Evolutionary conservation across 2,113 vertebrate species (phyloP).

Genomic region (Martes martes): DNA sequence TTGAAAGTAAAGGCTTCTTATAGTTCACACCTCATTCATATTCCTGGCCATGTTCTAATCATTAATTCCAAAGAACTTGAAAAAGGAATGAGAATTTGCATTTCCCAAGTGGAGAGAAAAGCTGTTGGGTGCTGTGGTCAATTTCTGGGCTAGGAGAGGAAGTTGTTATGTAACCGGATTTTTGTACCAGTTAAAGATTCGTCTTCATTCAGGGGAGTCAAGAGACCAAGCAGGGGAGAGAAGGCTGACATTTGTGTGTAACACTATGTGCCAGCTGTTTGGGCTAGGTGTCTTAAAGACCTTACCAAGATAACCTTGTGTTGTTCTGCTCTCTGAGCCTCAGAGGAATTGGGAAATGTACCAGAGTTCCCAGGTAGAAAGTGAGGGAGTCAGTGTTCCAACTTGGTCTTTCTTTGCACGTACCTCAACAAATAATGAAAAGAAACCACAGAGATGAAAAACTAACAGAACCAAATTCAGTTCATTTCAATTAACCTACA

Average conservation of each 20-base stretch:
- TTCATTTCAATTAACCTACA: background rate
- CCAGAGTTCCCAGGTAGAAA: background rate
- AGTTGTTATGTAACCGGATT: background rate
- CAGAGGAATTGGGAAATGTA: background rate
- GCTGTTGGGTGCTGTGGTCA: accelerated
- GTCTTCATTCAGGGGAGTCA: background rate
- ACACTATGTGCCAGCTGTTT: background rate
- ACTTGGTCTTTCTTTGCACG: background rate
- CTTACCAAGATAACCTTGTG: background rate
- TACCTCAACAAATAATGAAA: background rate
- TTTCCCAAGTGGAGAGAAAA: background rate
- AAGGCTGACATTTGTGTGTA: background rate
- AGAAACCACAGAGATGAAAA: background rate
- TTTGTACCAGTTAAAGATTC: background rate
- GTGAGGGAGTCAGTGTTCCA: background rate
- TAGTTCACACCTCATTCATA: background rate
- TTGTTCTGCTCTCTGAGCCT: background rate
- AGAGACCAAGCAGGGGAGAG: background rate
- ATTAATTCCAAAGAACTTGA: background rate
- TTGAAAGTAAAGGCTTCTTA: background rate
- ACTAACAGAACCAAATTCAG: background rate
- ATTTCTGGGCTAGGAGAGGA: background rate
- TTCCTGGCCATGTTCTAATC: background rate
- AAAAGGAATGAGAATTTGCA: background rate
- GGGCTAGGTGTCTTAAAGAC: background rate